These are phyloP conservation scores for Craseonycteris thonglongyai DNA, from an alignment of 2,113 vertebrate species.

Conservation along the genomic window DNA sequence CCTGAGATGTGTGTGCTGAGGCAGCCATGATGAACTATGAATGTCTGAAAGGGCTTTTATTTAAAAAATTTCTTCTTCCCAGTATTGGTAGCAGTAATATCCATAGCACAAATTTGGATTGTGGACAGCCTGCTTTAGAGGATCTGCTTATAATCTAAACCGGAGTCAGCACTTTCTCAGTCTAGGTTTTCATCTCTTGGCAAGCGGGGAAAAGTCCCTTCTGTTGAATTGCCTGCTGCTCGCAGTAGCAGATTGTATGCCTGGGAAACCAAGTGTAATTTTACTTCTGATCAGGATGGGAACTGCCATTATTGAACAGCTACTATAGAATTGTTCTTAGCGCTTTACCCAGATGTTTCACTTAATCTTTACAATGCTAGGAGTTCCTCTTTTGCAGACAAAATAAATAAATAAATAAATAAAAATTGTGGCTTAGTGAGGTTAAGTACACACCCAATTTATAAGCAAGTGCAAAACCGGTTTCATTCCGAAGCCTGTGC, in stretches of 20 bases:
- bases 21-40: neutral
- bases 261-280: neutral
- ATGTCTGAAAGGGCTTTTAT: neutral
- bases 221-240: neutral
- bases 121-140: neutral
- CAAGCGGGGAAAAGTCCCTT: neutral
- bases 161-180: neutral
- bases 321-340: neutral
- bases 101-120: neutral
- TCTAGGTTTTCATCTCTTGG: conserved; percentile 28
- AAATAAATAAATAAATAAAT: no score
- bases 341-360: neutral
- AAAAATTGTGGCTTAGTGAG: conserved; percentile 10
- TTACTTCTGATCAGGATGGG: neutral
- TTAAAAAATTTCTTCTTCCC: neutral
- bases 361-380: neutral
- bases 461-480: neutral
- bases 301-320: neutral
- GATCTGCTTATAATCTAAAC: neutral
- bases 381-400: neutral
- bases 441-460: neutral
- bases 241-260: no score
- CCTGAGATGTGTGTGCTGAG: neutral
- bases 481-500: neutral
- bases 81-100: neutral